A percentile compares a stretch with the other conserved stretches of the same genome.
phyloP scores from a whole-genome alignment of 2,888 invertebrate genomes.

The Cinara cedri region DNA sequence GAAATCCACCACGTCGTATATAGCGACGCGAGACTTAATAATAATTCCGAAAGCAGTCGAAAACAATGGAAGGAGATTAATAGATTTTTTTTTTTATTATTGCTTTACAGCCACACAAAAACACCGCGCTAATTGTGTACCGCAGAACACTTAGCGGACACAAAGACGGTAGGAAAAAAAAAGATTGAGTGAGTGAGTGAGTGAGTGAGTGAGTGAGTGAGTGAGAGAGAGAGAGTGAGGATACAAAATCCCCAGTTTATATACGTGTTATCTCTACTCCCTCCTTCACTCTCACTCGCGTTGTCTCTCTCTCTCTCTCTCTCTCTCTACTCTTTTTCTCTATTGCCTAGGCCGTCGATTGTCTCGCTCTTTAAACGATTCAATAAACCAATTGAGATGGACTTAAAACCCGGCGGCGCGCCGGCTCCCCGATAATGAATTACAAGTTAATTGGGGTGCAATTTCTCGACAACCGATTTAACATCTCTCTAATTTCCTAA shows the following conservation, averaged over 20 bases:
- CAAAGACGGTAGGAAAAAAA: slow-evolving; percentile 31
- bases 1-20: slow-evolving; percentile 26
- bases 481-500: slow-evolving; percentile 60
- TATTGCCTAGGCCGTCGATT: slow-evolving; percentile 36
- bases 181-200: not conserved
- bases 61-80: slow-evolving; percentile 51
- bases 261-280: slow-evolving; percentile 6
- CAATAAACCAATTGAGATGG: slow-evolving; percentile 57
- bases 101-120: slow-evolving; percentile 39
- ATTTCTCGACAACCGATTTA: slow-evolving; percentile 64
- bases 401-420: slow-evolving; percentile 50
- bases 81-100: slow-evolving; percentile 47
- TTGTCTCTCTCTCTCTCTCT: slow-evolving; percentile 18
- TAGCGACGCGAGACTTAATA: slow-evolving; percentile 29
- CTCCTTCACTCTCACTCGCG: not conserved
- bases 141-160: slow-evolving; percentile 43
- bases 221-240: not conserved
- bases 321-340: not conserved
- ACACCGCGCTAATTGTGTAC: slow-evolving; percentile 48
- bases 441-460: slow-evolving; percentile 68
- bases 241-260: slow-evolving; percentile 23
- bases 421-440: slow-evolving; percentile 62
- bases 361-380: slow-evolving; percentile 53
- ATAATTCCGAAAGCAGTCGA: slow-evolving; percentile 36
- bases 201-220: not conserved